These are phyloP conservation scores for Tetramorium alpestre DNA, from an alignment of 1,140 invertebrate species.

Conservation along the genomic window DNA sequence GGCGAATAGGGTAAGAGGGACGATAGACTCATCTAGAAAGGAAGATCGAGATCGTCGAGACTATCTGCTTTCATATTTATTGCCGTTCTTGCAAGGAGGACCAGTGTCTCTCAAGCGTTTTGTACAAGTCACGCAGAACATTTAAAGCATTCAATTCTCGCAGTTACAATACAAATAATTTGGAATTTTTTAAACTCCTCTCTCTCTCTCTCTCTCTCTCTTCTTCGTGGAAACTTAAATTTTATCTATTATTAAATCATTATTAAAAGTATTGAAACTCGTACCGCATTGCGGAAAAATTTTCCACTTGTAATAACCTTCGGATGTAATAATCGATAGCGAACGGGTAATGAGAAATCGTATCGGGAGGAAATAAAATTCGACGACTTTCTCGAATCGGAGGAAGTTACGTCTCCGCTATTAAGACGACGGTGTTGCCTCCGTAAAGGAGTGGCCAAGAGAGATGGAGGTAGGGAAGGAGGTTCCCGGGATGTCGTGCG, in stretches of 20 bases:
- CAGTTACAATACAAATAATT: not conserved
- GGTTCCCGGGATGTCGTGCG: conserved; percentile 34
- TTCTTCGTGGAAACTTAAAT: not conserved
- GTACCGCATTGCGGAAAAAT: not conserved
- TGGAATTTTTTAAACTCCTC: not conserved
- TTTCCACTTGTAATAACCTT: not conserved
- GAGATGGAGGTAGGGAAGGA: conserved; percentile 38
- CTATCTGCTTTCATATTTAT: conserved; percentile 67
- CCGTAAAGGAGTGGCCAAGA: conserved; percentile 30
- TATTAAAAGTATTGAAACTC: not conserved
- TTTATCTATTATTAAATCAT: not conserved
- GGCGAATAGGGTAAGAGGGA: conserved; percentile 52
- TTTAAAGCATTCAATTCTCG: not conserved
- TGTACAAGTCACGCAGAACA: not conserved
- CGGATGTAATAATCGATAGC: conserved; percentile 26
- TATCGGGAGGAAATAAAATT: conserved; percentile 50
- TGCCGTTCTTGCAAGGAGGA: conserved; percentile 33
- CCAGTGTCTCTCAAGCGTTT: conserved; percentile 21
- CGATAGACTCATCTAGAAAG: conserved; percentile 55
- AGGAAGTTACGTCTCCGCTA: conserved; percentile 31
- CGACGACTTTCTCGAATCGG: not conserved
- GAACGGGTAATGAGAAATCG: conserved; percentile 14
- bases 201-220: not conserved
- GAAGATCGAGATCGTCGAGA: conserved; percentile 47
- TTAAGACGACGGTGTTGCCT: conserved; percentile 37